Conservation (phyloP, 2,797 vertebrate species). For the Pogonophryne albipinna region DNA sequence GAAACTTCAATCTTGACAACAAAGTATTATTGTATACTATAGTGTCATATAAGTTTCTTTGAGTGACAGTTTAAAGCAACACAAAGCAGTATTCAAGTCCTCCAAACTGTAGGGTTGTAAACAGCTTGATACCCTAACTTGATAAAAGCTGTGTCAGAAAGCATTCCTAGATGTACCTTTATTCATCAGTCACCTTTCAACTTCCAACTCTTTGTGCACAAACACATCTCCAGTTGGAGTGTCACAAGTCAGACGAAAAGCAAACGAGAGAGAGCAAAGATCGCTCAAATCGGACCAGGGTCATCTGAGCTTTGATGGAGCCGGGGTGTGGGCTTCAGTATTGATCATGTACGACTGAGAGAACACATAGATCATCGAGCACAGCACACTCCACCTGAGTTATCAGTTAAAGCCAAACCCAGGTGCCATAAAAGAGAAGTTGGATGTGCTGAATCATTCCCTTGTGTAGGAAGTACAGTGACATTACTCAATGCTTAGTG, state of each 20-base stretch:
- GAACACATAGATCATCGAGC: conserved; percentile 4
- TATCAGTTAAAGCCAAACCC: conserved; percentile 74
- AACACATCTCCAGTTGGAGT: conserved; percentile 37
- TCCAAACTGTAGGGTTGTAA: conserved; percentile 66
- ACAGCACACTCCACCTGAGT: conserved; percentile 24
- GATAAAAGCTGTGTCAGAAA: not conserved
- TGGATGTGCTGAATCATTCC: conserved; percentile 63
- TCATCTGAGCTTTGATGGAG: conserved; percentile 39
- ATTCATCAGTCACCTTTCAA: conserved; percentile 9
- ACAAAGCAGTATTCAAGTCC: conserved; percentile 69
- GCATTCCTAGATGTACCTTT: not conserved
- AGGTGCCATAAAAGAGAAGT: conserved; percentile 71
- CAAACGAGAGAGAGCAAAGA: conserved; percentile 45
- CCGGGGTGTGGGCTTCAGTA: not conserved
- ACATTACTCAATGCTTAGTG: conserved; percentile 6
- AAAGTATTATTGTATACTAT: too few relatives aligned
- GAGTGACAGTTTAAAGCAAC: conserved; percentile 34
- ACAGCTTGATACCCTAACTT: conserved; percentile 65
- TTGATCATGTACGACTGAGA: not conserved
- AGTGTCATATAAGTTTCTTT: not conserved
- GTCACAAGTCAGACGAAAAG: conserved; percentile 52
- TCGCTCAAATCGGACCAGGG: conserved; percentile 64
- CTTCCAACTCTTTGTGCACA: conserved; percentile 36
- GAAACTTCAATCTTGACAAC: too few relatives aligned
- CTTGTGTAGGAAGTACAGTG: conserved; percentile 31